Evolutionary conservation across 2,888 invertebrate species (phyloP).

Genomic region (Caenorhabditis sp.): DNA sequence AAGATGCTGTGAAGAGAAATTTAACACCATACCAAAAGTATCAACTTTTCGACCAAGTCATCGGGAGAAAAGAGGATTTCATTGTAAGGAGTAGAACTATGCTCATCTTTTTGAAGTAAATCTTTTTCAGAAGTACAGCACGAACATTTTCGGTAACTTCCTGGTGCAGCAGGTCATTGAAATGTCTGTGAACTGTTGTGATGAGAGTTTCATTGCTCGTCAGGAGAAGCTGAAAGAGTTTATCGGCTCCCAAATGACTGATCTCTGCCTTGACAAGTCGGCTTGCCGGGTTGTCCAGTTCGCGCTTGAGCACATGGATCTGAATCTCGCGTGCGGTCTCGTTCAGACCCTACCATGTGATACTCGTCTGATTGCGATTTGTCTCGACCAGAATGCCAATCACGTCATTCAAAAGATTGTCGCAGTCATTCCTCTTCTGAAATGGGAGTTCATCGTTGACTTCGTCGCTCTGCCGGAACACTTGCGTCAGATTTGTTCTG

Average conservation of each 20-base stretch:
- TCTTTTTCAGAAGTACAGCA: constrained; percentile 38
- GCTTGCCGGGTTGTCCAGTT: constrained; percentile 75
- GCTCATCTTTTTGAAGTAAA: neutral
- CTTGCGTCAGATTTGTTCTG: constrained; percentile 53
- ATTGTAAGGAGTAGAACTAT: too few relatives aligned
- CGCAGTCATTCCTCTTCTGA: constrained; percentile 20
- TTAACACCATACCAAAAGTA: constrained; percentile 5
- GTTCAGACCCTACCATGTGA: constrained; percentile 43
- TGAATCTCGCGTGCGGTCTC: constrained; percentile 3
- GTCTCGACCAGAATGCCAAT: constrained; percentile 73
- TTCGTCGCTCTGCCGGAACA: constrained; percentile 32
- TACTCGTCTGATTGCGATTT: constrained; percentile 59
- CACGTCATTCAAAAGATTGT: constrained; percentile 72
- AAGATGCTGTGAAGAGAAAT: constrained; percentile 17
- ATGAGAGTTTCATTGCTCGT: constrained; percentile 10
- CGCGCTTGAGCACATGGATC: constrained; percentile 58
- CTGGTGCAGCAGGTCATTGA: constrained; percentile 66
- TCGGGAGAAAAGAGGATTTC: constrained; percentile 28
- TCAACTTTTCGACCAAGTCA: constrained; percentile 28
- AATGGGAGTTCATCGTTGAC: constrained; percentile 52
- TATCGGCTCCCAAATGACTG: constrained; percentile 51
- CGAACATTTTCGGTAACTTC: constrained; percentile 70
- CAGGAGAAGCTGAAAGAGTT: constrained; percentile 28
- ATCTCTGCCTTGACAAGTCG: constrained; percentile 70
- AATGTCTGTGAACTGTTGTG: constrained; percentile 27